Conservation (phyloP, 1,140 invertebrate genomes). For the Mesaphorura yosii region DNA sequence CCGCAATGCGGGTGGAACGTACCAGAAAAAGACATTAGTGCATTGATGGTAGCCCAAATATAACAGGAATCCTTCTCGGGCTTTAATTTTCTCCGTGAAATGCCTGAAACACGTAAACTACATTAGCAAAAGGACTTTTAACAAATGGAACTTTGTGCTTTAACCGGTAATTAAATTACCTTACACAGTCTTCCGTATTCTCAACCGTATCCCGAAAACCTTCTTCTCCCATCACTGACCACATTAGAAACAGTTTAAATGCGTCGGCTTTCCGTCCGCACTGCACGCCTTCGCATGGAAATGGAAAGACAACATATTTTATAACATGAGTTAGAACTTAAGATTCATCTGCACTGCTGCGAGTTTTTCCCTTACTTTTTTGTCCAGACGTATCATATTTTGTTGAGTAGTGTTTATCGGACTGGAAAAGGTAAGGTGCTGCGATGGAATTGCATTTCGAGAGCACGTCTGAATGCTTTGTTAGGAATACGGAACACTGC, state of each 20-base stretch:
- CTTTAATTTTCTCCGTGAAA: conserved; percentile 36
- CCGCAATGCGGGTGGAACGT: conserved; percentile 64
- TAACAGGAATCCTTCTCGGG: conserved; percentile 47
- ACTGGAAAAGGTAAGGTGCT: conserved; percentile 79
- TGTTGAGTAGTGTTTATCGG: conserved; percentile 86
- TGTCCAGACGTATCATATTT: conserved; percentile 77
- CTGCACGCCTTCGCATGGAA: conserved; percentile 49
- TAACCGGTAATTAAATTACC: conserved; percentile 33
- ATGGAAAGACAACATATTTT: not conserved
- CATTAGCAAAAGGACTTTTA: too few relatives aligned
- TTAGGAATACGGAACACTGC: conserved; percentile 73
- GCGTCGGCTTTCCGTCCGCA: conserved; percentile 87
- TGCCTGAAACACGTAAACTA: too few relatives aligned
- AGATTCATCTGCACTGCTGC: too few relatives aligned
- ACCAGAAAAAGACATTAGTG: conserved; percentile 80
- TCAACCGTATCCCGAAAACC: conserved; percentile 50
- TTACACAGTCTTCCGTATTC: conserved; percentile 47
- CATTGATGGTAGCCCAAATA: conserved; percentile 52
- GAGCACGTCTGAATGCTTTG: conserved; percentile 50
- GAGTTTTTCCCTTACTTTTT: conserved; percentile 58
- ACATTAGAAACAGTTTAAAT: conserved; percentile 88
- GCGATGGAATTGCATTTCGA: conserved; percentile 61
- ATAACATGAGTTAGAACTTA: not conserved
- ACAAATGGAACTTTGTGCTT: too few relatives aligned
- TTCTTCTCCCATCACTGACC: conserved; percentile 59